These are phyloP conservation scores for Chionodraco myersi DNA, from an alignment of 2,113 vertebrate genomes.

Conservation along the genomic window DNA sequence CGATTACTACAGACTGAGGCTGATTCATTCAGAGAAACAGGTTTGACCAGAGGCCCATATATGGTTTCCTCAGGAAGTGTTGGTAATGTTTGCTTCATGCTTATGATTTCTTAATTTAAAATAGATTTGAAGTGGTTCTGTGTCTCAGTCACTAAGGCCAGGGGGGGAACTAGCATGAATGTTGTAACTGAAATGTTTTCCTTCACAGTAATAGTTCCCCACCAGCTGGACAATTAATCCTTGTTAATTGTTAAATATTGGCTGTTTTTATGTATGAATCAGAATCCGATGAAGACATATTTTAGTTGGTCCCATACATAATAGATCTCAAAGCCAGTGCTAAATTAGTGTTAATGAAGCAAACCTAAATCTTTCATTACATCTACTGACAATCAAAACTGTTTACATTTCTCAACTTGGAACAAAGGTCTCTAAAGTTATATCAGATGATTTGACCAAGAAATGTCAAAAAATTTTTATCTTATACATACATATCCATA, in stretches of 20 bases:
- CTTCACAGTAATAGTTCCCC: conserved; percentile 35
- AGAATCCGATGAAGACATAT: not conserved
- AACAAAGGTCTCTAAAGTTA: conserved; percentile 32
- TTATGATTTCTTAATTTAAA: conserved; percentile 46
- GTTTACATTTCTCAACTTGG: conserved; percentile 13
- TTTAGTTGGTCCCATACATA: too few species aligned
- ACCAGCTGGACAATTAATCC: conserved; percentile 50
- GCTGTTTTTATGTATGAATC: not conserved
- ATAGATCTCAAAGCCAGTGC: not conserved
- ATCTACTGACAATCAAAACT: not conserved
- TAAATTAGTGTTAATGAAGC: not conserved
- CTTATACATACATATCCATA: conserved; percentile 28
- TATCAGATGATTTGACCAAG: conserved; percentile 45
- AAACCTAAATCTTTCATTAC: not conserved
- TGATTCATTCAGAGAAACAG: conserved; percentile 69
- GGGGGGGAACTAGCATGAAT: conserved; percentile 33
- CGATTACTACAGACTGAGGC: conserved; percentile 70
- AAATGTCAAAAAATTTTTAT: conserved; percentile 38
- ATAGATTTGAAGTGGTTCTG: conserved; percentile 17
- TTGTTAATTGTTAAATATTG: conserved; percentile 20
- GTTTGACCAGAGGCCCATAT: conserved; percentile 33
- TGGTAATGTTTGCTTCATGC: conserved; percentile 44
- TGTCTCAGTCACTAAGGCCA: conserved; percentile 25
- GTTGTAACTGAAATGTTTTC: conserved; percentile 45
- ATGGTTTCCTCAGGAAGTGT: conserved; percentile 50